Conservation (phyloP, 2,113 vertebrate species). For the Sminthopsis crassicaudata region DNA sequence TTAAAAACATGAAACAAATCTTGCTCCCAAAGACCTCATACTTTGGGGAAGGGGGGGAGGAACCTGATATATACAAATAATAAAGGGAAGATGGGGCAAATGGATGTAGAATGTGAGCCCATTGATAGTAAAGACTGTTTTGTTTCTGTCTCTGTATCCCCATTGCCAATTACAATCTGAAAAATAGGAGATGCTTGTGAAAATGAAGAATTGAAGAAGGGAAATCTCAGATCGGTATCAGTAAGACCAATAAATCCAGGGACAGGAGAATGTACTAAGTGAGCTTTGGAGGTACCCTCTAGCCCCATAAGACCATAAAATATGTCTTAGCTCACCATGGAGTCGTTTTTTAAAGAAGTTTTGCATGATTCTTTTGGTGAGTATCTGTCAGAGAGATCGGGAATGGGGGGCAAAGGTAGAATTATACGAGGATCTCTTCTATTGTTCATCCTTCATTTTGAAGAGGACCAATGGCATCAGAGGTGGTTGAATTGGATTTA, state of each 20-base stretch:
- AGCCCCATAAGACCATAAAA: neutral
- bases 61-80: neutral
- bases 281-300: neutral
- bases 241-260: neutral
- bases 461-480: neutral
- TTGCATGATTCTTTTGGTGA: neutral
- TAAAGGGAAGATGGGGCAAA: neutral
- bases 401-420: neutral
- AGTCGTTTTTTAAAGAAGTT: neutral
- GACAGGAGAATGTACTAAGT: neutral
- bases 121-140: neutral
- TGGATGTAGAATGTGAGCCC: neutral
- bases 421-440: neutral
- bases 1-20: neutral
- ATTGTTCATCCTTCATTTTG: neutral
- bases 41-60: neutral
- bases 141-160: too few relatives aligned
- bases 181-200: neutral
- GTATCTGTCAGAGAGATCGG: neutral
- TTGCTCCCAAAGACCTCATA: neutral
- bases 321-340: neutral
- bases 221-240: neutral
- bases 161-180: neutral
- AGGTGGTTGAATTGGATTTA: neutral
- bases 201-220: neutral